Percentiles rank a stretch among this genome's conserved stretches.
phyloP scores from a whole-genome alignment of 2,797 vertebrate species.

The Argyrosomus regius region DNA sequence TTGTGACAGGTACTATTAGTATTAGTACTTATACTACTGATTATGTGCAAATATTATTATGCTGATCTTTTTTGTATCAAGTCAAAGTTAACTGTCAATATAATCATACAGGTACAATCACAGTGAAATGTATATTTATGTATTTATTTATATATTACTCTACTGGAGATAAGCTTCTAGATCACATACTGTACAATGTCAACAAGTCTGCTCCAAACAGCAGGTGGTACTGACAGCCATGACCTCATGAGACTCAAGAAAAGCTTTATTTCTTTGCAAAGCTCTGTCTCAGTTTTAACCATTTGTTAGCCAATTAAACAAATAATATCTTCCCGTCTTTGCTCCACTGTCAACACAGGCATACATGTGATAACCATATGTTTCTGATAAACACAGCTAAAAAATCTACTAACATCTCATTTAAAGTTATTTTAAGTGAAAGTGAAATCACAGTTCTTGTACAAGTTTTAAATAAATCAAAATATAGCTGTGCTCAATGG shows the following conservation, averaged over 20 bases:
- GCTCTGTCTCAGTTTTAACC: constrained; percentile 20
- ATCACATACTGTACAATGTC: neutral
- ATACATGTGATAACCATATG: neutral
- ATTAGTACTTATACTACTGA: neutral
- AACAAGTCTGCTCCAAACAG: constrained; percentile 39
- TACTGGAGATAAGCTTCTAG: constrained; percentile 1
- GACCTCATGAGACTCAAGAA: constrained; percentile 26
- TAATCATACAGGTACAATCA: no score
- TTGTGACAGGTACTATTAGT: neutral
- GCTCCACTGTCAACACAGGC: neutral
- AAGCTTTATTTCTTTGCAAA: constrained; percentile 34
- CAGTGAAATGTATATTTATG: no score
- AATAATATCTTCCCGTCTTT: neutral
- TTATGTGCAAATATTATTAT: neutral
- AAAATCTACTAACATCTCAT: neutral
- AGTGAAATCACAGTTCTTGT: neutral
- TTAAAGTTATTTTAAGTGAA: neutral
- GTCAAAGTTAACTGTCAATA: neutral
- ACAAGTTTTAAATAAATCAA: neutral
- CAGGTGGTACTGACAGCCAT: constrained; percentile 59
- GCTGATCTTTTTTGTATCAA: neutral
- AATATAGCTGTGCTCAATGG: neutral
- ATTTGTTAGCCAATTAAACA: neutral
- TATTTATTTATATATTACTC: neutral
- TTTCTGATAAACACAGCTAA: neutral